These are phyloP conservation scores for Melanotaenia maccullochi DNA, from an alignment of 2,797 vertebrate species.

Conservation along the genomic window DNA sequence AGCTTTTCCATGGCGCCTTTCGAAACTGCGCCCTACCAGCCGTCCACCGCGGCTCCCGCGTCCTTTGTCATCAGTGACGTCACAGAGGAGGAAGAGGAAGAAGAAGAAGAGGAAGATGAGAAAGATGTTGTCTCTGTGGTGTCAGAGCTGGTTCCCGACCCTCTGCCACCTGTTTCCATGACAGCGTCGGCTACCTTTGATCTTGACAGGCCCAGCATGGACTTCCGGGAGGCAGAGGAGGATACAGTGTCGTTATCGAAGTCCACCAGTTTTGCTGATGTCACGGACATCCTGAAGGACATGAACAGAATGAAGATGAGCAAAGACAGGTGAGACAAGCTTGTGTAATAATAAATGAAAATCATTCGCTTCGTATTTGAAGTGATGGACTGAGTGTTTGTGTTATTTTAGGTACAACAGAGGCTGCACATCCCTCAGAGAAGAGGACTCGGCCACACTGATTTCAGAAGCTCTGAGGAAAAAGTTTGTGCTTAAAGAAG, in stretches of 20 bases:
- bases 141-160: constrained; percentile 92
- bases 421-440: constrained; percentile 88
- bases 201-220: constrained; percentile 87
- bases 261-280: constrained; percentile 98
- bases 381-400: neutral
- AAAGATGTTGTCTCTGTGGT: constrained; percentile 79
- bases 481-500: constrained; percentile 95
- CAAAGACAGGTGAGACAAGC: constrained; percentile 89
- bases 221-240: constrained; percentile 89
- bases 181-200: constrained; percentile 91
- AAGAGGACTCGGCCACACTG: constrained; percentile 92
- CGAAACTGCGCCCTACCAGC: constrained; percentile 89
- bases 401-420: constrained; percentile 83
- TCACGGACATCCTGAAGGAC: constrained; percentile 98
- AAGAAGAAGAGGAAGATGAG: constrained; percentile 89
- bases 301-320: constrained; percentile 98
- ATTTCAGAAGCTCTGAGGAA: constrained; percentile 95
- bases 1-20: constrained; percentile 94
- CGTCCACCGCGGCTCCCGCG: constrained; percentile 84
- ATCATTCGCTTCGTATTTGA: neutral
- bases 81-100: constrained; percentile 91
- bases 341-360: neutral
- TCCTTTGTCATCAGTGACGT: constrained; percentile 99
- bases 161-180: constrained; percentile 86
- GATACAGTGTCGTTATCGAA: constrained; percentile 96